Evolutionary conservation across 2,113 vertebrate species (phyloP).

Genomic region (Syngnathoides biaculeatus): DNA sequence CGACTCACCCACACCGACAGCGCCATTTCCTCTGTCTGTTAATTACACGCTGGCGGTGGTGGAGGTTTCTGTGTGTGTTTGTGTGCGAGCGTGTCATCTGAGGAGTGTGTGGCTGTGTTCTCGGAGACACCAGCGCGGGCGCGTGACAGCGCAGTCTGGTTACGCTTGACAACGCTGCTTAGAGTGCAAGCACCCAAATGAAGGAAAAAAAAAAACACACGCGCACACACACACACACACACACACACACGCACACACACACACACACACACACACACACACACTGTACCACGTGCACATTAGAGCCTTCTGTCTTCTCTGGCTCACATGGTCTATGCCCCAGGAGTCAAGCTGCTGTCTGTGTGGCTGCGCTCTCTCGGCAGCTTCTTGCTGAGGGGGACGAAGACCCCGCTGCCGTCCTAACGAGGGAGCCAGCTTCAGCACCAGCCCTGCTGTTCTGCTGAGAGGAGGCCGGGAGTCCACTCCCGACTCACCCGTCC

Average conservation of each 20-base stretch:
- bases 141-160: conserved; percentile 69
- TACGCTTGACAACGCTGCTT: conserved; percentile 62
- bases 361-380: conserved; percentile 45
- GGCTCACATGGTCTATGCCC: conserved; percentile 55
- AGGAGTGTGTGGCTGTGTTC: conserved; percentile 58
- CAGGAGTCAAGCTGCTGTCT: conserved; percentile 63
- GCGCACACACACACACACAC: conserved; percentile 28
- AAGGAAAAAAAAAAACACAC: conserved; percentile 18
- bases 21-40: conserved; percentile 68
- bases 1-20: conserved; percentile 53
- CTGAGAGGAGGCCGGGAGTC: conserved; percentile 20
- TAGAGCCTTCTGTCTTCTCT: conserved; percentile 53
- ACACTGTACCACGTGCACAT: conserved; percentile 37
- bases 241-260: conserved; percentile 5
- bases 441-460: conserved; percentile 44
- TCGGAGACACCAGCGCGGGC: conserved; percentile 59
- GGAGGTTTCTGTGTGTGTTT: conserved; percentile 32
- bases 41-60: conserved; percentile 61
- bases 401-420: conserved; percentile 17
- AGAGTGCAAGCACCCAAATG: conserved; percentile 47
- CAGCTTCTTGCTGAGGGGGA: conserved; percentile 37
- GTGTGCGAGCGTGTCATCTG: conserved; percentile 36
- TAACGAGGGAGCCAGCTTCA: conserved; percentile 31
- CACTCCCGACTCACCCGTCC: conserved; percentile 29
- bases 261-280: conserved; percentile 15